Evolutionary conservation across 2,113 vertebrate species (phyloP).

Genomic region (Cercocebus atys): DNA sequence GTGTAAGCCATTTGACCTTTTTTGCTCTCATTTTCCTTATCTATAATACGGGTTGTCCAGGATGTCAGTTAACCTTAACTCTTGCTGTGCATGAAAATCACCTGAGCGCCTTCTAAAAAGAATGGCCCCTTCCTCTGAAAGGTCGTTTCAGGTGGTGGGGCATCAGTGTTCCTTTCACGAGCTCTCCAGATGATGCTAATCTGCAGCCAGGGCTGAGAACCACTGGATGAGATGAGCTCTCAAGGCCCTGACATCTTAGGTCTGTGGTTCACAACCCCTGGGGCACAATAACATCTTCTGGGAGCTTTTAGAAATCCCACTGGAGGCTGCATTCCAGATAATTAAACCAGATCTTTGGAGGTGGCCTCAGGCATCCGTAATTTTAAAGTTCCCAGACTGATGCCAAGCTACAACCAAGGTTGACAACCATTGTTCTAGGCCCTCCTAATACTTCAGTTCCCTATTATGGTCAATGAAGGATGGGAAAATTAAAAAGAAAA

Average conservation of each 20-base stretch:
- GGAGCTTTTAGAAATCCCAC: neutral
- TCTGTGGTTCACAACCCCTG: neutral
- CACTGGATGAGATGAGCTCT: neutral
- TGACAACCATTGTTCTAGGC: neutral
- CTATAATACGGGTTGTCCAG: neutral
- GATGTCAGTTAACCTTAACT: neutral
- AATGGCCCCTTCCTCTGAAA: neutral
- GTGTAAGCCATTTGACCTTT: neutral
- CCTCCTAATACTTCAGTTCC: neutral
- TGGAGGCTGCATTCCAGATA: neutral
- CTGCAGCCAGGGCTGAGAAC: neutral
- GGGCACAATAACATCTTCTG: neutral
- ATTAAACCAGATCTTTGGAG: neutral
- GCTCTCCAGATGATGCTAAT: neutral
- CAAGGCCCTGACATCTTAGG: neutral
- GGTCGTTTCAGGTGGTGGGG: neutral
- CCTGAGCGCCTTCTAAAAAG: neutral
- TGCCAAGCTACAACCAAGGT: neutral
- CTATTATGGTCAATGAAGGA: neutral
- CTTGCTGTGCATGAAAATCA: neutral
- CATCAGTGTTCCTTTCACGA: neutral
- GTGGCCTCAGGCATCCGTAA: neutral
- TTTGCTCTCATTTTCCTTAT: neutral
- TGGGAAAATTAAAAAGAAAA: neutral
- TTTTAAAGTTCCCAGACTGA: neutral